Conservation (phyloP, 1,140 invertebrate genomes). For the Latrodectus geometricus region DNA sequence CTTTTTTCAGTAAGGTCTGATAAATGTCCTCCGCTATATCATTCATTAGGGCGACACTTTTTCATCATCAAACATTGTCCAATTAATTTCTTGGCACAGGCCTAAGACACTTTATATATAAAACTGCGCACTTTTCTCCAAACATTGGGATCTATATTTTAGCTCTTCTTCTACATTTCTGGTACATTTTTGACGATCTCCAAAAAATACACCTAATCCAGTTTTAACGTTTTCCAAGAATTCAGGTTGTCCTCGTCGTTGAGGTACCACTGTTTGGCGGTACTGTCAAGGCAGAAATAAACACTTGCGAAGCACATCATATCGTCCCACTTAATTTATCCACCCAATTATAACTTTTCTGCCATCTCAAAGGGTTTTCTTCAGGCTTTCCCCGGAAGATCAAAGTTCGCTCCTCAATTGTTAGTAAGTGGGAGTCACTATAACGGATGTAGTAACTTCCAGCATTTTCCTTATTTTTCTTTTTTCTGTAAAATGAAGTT, state of each 20-base stretch:
- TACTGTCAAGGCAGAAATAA: neutral
- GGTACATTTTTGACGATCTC: neutral
- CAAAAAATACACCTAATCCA: neutral
- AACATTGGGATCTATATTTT: no score
- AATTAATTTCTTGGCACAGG: neutral
- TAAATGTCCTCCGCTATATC: neutral
- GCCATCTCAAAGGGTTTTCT: neutral
- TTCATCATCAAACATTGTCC: neutral
- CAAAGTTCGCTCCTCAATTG: neutral
- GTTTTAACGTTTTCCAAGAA: neutral
- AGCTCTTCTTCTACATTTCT: no score
- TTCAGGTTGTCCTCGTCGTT: neutral
- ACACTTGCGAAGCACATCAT: neutral
- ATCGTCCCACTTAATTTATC: conserved; percentile 7
- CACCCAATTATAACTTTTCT: conserved; percentile 27
- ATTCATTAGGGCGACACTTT: neutral
- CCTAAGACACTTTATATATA: neutral
- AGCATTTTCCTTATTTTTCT: neutral
- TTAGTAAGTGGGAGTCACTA: conserved; percentile 1
- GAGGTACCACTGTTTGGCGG: neutral
- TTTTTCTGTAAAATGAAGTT: neutral
- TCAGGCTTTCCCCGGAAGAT: neutral
- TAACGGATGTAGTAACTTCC: neutral
- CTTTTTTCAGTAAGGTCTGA: neutral
- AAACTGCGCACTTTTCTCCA: neutral